Evolutionary conservation across 2,888 invertebrate species (phyloP).

Genomic region (Mythimna lalbum): DNA sequence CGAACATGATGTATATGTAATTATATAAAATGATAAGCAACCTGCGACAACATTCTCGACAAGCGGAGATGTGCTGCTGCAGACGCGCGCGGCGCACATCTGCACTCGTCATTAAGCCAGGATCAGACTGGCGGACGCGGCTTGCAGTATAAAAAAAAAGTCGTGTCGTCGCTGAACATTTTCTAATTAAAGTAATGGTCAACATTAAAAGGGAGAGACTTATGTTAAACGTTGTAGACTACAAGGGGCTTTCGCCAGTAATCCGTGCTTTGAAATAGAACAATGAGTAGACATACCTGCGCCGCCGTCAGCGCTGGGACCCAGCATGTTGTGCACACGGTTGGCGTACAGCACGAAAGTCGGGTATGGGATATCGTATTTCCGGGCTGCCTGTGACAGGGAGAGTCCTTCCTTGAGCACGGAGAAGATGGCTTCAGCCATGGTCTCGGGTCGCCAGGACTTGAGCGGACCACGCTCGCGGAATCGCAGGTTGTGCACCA

Average conservation of each 20-base stretch:
- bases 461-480: slow-evolving; percentile 97
- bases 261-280: slow-evolving; percentile 65
- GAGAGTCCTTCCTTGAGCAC: slow-evolving; percentile 97
- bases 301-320: slow-evolving; percentile 97
- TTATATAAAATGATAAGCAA: slow-evolving; percentile 26
- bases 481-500: slow-evolving; percentile 97
- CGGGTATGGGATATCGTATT: slow-evolving; percentile 98
- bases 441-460: slow-evolving; percentile 98
- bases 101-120: slow-evolving; percentile 48
- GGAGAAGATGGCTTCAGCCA: slow-evolving; percentile 98
- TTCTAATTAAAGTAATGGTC: slow-evolving; percentile 38
- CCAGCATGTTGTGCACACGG: slow-evolving; percentile 98
- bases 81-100: slow-evolving; percentile 20
- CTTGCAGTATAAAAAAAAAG: slow-evolving; percentile 44
- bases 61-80: slow-evolving; percentile 28
- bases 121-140: slow-evolving; percentile 53
- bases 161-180: not conserved
- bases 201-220: slow-evolving; percentile 37
- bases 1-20: slow-evolving; percentile 26
- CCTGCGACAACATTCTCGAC: slow-evolving; percentile 44
- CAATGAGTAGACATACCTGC: slow-evolving; percentile 92
- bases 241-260: slow-evolving; percentile 57
- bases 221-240: slow-evolving; percentile 23
- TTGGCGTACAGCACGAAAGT: slow-evolving; percentile 98
- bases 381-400: slow-evolving; percentile 97